phyloP scores from a whole-genome alignment of 2,797 vertebrate species.

The Synaphobranchus kaupii region DNA sequence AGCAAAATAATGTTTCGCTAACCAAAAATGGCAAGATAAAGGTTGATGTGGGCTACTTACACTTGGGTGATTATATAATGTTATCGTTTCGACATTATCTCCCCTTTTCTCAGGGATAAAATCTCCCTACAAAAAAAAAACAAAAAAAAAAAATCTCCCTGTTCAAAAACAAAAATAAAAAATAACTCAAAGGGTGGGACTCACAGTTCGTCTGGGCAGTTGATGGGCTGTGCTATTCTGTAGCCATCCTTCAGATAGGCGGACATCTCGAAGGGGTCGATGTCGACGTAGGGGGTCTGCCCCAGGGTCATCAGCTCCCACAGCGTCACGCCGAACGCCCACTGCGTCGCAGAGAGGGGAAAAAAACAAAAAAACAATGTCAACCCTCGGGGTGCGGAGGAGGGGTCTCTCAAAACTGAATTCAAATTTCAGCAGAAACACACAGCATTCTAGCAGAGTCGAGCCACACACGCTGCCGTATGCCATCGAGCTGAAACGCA shows the following conservation, averaged over 20 bases:
- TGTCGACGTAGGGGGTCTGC: conserved; percentile 97
- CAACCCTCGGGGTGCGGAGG: too few relatives aligned
- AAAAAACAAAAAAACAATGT: not conserved
- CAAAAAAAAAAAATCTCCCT: too few relatives aligned
- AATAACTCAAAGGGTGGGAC: conserved; percentile 56
- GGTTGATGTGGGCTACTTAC: not conserved
- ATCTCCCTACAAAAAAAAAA: not conserved
- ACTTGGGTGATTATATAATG: not conserved
- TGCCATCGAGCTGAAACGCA: not conserved
- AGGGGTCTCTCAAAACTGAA: not conserved
- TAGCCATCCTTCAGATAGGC: conserved; percentile 98
- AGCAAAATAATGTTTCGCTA: not conserved
- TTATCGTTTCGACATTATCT: not conserved
- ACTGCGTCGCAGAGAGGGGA: conserved; percentile 69
- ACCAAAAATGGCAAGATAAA: conserved; percentile 4
- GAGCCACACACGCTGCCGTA: not conserved
- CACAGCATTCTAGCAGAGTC: not conserved
- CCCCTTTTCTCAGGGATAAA: not conserved
- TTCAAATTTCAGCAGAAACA: not conserved
- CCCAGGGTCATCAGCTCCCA: conserved; percentile 99
- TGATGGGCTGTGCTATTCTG: conserved; percentile 99
- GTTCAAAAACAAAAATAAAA: too few relatives aligned
- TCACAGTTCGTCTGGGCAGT: conserved; percentile 98
- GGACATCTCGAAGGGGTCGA: conserved; percentile 98
- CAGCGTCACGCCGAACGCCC: conserved; percentile 95